A percentile compares a stretch with the other conserved stretches of the same genome.
These are phyloP conservation scores for Mesitornis unicolor DNA, from an alignment of 2,113 vertebrate species.

Conservation along the genomic window DNA sequence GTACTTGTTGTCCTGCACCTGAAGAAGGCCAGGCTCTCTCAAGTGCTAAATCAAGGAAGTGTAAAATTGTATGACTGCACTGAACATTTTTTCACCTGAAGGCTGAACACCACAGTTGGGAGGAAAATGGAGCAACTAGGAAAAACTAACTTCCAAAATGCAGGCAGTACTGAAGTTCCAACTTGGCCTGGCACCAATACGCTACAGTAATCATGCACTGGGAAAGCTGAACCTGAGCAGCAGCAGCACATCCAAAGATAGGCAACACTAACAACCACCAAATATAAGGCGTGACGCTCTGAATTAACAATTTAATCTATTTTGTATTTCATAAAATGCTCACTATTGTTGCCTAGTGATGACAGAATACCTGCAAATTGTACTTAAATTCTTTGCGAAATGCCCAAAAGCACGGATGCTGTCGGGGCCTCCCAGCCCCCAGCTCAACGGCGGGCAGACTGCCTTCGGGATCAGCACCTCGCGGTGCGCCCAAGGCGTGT, in stretches of 20 bases:
- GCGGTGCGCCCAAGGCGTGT: rapidly evolving
- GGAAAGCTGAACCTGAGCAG: not conserved
- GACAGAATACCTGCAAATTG: too few relatives aligned
- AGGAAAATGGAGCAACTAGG: not conserved
- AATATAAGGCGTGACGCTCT: rapidly evolving
- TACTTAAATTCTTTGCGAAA: not conserved
- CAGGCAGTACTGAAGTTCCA: not conserved
- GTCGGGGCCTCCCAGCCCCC: not conserved
- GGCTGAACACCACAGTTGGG: not conserved
- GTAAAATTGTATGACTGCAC: not conserved
- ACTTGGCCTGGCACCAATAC: not conserved
- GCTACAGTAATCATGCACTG: rapidly evolving
- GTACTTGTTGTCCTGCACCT: not conserved
- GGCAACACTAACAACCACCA: rapidly evolving
- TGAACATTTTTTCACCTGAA: not conserved
- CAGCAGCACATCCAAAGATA: rapidly evolving
- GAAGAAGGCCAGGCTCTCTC: not conserved
- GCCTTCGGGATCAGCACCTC: too few relatives aligned
- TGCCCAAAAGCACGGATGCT: rapidly evolving
- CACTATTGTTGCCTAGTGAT: too few relatives aligned
- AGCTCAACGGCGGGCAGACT: not conserved
- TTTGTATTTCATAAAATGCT: too few relatives aligned
- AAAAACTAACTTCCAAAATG: not conserved
- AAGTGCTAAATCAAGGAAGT: not conserved
- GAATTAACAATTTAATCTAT: too few relatives aligned